Conservation (phyloP, 2,797 vertebrate genomes). For the Numenius phaeopus region DNA sequence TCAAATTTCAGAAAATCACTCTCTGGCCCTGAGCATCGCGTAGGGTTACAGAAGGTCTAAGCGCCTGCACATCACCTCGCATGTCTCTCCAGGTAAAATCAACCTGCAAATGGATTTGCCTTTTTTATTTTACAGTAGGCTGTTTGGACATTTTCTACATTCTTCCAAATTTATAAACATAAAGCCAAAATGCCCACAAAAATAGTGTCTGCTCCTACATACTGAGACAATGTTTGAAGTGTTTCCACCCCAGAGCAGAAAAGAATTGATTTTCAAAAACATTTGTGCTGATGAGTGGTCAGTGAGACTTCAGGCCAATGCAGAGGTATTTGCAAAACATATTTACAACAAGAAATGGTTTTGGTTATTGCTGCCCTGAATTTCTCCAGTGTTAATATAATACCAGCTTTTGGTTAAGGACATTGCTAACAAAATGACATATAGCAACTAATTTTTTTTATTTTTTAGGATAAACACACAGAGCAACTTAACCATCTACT, state of each 20-base stretch:
- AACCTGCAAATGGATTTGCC: not conserved
- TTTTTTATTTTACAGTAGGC: not conserved
- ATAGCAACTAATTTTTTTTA: not conserved
- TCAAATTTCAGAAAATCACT: not conserved
- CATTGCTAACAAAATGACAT: not conserved
- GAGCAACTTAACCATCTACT: not conserved
- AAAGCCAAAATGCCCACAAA: not conserved
- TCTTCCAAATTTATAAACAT: not conserved
- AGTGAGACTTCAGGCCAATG: not conserved
- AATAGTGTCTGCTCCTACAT: rapidly evolving
- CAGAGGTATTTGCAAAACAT: not conserved
- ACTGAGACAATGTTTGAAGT: not conserved
- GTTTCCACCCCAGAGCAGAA: not conserved
- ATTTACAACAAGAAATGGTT: not conserved
- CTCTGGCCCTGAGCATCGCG: not conserved
- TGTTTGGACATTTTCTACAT: not conserved
- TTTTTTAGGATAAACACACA: not conserved
- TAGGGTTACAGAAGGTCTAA: not conserved
- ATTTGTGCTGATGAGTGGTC: not conserved
- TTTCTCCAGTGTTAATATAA: not conserved
- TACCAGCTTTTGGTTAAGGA: not conserved
- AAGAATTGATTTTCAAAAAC: not conserved
- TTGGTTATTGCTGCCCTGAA: not conserved
- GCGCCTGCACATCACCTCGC: not conserved
- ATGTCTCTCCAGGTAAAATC: not conserved